phyloP scores from a whole-genome alignment of 2,797 vertebrate genomes.

The Caiman crocodilus region DNA sequence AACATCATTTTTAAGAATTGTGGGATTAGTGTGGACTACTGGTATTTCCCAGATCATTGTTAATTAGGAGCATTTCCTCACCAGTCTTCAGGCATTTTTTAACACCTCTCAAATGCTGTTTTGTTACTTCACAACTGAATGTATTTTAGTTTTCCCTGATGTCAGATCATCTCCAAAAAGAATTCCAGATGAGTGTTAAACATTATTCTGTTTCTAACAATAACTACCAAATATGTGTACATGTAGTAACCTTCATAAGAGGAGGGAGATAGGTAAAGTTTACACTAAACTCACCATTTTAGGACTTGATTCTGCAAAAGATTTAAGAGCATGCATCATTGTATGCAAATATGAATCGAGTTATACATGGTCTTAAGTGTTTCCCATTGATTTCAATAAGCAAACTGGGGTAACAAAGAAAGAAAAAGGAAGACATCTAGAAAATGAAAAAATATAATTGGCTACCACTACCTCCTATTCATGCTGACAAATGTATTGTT shows the following conservation, averaged over 20 bases:
- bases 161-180: slow-evolving; percentile 19
- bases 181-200: slow-evolving; percentile 50
- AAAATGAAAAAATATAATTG: rapidly evolving
- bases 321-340: neutral
- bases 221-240: slow-evolving; percentile 11
- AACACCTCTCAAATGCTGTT: neutral
- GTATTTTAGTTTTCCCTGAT: slow-evolving; percentile 21
- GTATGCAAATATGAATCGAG: rapidly evolving
- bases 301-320: neutral
- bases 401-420: neutral
- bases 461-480: neutral
- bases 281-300: neutral
- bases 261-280: slow-evolving; percentile 30
- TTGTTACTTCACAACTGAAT: slow-evolving; percentile 37
- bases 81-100: slow-evolving; percentile 16
- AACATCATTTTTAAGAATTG: neutral
- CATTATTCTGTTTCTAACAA: slow-evolving; percentile 37
- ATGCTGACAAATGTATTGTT: neutral
- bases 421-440: neutral
- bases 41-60: neutral
- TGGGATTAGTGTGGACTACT: slow-evolving; percentile 1
- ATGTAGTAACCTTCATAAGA: slow-evolving; percentile 53
- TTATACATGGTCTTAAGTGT: neutral
- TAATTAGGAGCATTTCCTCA: neutral
- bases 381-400: neutral